phyloP scores from a whole-genome alignment of 2,797 vertebrate species.

The Kryptopterus vitreolus region DNA sequence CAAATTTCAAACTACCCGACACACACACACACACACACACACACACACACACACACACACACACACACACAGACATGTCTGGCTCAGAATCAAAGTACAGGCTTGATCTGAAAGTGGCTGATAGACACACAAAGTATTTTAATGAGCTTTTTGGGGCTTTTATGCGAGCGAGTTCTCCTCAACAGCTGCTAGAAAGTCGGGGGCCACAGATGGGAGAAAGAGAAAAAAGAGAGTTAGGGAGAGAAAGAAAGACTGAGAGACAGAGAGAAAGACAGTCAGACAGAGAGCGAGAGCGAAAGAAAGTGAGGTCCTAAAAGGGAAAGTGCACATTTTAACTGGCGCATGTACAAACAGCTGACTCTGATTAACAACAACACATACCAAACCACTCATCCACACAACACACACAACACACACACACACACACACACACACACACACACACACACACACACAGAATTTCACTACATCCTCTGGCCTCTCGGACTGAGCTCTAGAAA shows the following conservation, averaged over 20 bases:
- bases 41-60: neutral
- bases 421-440: slow-evolving; percentile 42
- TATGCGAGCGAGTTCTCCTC: slow-evolving; percentile 49
- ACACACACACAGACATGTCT: neutral
- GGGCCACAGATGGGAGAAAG: slow-evolving; percentile 40
- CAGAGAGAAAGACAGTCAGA: neutral
- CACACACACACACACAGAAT: slow-evolving; percentile 34
- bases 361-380: slow-evolving; percentile 55
- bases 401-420: slow-evolving; percentile 42
- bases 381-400: slow-evolving; percentile 32
- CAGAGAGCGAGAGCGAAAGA: slow-evolving; percentile 12
- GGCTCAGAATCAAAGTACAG: neutral
- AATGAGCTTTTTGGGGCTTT: slow-evolving; percentile 37
- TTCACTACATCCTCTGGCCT: slow-evolving; percentile 12
- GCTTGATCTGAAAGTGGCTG: slow-evolving; percentile 1
- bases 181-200: slow-evolving; percentile 47
- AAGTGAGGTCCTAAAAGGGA: slow-evolving; percentile 39
- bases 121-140: neutral
- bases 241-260: neutral
- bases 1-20: neutral
- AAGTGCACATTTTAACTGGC: slow-evolving; percentile 53
- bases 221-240: neutral
- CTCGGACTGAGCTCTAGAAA: neutral
- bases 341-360: slow-evolving; percentile 66
- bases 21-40: neutral